A percentile compares a stretch with the other conserved stretches of the same genome.
Conservation (phyloP, 2,797 vertebrate genomes). For the Xiphorhynchus erythropygius region DNA sequence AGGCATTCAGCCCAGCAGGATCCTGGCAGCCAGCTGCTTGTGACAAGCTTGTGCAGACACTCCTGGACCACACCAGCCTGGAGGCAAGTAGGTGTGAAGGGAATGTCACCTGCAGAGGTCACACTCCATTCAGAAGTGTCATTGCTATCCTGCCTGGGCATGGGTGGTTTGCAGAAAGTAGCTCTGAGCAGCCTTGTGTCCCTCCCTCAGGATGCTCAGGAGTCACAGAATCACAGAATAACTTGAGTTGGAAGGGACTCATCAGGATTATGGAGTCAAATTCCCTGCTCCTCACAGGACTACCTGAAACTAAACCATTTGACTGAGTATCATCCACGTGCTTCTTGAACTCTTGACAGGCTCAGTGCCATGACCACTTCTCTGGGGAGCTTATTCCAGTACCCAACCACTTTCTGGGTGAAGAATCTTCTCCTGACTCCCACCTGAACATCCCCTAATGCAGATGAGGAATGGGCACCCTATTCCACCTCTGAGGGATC, state of each 20-base stretch:
- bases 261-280: background rate
- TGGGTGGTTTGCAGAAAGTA: background rate
- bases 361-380: background rate
- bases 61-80: background rate
- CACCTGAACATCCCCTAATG: background rate
- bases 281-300: background rate
- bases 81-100: background rate
- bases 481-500: background rate
- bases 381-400: background rate
- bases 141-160: background rate
- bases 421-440: background rate
- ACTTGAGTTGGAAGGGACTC: background rate
- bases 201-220: background rate
- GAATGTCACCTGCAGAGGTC: background rate
- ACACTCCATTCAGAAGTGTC: background rate
- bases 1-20: background rate
- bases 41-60: background rate
- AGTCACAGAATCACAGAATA: background rate
- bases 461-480: background rate
- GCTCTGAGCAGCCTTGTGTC: background rate
- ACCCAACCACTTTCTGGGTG: background rate
- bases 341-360: background rate
- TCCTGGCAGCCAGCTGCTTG: background rate
- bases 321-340: background rate
- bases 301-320: background rate